Evolutionary conservation across 2,888 invertebrate genomes (phyloP).

Genomic region (Aphodius sticticus): DNA sequence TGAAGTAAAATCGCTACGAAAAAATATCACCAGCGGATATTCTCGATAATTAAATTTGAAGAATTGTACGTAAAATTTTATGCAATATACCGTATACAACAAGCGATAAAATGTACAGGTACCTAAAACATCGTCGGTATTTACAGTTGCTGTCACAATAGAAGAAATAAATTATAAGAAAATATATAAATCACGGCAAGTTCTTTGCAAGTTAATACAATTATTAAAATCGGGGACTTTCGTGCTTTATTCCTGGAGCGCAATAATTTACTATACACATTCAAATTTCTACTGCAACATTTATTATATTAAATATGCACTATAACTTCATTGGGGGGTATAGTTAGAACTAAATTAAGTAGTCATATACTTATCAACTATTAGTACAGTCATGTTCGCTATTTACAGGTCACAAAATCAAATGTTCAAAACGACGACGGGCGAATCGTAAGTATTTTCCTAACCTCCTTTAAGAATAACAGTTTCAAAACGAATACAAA

Average conservation of each 20-base stretch:
- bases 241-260: slow-evolving; percentile 35
- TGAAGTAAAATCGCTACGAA: slow-evolving; percentile 32
- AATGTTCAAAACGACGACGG: background rate
- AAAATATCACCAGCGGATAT: slow-evolving; percentile 32
- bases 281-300: slow-evolving; percentile 60
- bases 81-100: slow-evolving; percentile 55
- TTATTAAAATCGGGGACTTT: slow-evolving; percentile 28
- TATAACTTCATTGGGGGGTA: slow-evolving; percentile 15
- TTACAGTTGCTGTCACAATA: slow-evolving; percentile 58
- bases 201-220: slow-evolving; percentile 45
- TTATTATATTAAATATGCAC: slow-evolving; percentile 51
- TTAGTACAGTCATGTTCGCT: slow-evolving; percentile 20
- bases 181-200: slow-evolving; percentile 24
- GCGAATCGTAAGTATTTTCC: background rate
- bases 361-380: slow-evolving; percentile 19
- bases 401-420: slow-evolving; percentile 11
- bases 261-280: slow-evolving; percentile 62
- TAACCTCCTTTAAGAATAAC: background rate
- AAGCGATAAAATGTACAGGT: slow-evolving; percentile 61
- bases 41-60: slow-evolving; percentile 27
- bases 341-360: slow-evolving; percentile 23
- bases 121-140: slow-evolving; percentile 50
- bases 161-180: slow-evolving; percentile 30
- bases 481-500: slow-evolving; percentile 16
- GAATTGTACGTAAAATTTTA: slow-evolving; percentile 32